Base-by-base conservation (phyloP, 2,888 invertebrate species). In the Oscheius sp. region DNA sequence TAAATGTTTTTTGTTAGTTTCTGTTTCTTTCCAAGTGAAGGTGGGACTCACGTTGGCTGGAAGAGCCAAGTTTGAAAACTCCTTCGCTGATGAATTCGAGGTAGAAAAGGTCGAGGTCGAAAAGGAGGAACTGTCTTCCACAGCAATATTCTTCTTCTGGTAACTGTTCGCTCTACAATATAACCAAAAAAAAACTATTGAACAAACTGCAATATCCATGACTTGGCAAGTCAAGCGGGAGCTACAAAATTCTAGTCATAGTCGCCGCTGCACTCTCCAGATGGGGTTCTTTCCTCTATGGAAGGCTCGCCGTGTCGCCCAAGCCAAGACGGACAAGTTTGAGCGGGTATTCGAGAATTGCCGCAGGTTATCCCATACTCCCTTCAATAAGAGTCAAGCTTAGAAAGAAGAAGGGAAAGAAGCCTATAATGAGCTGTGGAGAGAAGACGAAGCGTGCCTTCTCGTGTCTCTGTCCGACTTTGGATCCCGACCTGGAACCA, bases 221-320 rank as follows among this genome's bases (percentile, higher is more conserved):
- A 21, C 21, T 21, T 21, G 21, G 21, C 21, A 21, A 21, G 21
- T 21, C 0, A 21, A 21, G 21, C 21, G 21, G 21, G 21, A 21
- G 21, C 21, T 21, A 21, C 3, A 42, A 42, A 7, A 42, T 7
- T 42, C 7, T 3, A 42, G 42, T 42, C 42, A 42, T 42, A 7
- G 3, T 42, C 42, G 4, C 42, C 42, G 7, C 4, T 42, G 42
- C 7, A 5, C 4, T 42, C 7, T 42, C 21, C 21, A 55, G 62
- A 62, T 62, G 62, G 10, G 35, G 62, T 62, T 62, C 47, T 62
- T 13, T 5, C 42, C 37, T 13, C 37, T 62, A 29, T 47, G 37
- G 62, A 37, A 62, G 21, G 37, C 42, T 62, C 62, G 62, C 2
- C 62, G 62, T 7, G 47, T n/a, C 21, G 66, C 66, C 51, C 32